Conservation (phyloP, 2,113 vertebrate species). For the Chelonoidis abingdonii region DNA sequence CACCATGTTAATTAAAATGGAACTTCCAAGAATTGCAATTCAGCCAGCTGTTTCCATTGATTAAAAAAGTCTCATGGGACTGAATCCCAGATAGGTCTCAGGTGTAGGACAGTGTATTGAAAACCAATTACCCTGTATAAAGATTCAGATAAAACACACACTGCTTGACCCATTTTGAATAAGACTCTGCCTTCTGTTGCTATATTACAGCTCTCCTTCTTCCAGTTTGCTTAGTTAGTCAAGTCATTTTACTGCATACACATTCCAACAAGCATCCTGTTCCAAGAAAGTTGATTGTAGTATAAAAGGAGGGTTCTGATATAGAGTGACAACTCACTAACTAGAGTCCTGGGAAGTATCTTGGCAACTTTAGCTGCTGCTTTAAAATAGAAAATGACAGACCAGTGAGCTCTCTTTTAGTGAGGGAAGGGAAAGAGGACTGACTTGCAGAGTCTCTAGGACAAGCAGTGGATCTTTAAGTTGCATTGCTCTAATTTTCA, state of each 20-base stretch:
- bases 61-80: fast-evolving
- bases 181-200: background rate
- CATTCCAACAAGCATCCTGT: background rate
- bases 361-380: background rate
- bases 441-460: background rate
- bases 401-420: background rate
- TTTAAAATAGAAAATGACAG: background rate
- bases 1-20: background rate
- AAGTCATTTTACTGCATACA: background rate
- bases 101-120: background rate
- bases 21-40: background rate
- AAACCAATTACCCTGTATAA: background rate
- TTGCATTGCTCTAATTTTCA: background rate
- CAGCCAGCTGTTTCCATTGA: background rate
- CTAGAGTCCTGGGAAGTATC: background rate
- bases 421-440: background rate
- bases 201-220: background rate
- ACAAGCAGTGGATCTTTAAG: background rate
- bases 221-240: background rate
- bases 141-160: background rate
- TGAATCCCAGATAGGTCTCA: too few relatives aligned
- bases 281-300: background rate
- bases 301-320: background rate
- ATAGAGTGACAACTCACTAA: background rate
- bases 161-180: background rate